Base-by-base conservation (phyloP, 2,113 vertebrate species). In the Typhlomys cinereus region DNA sequence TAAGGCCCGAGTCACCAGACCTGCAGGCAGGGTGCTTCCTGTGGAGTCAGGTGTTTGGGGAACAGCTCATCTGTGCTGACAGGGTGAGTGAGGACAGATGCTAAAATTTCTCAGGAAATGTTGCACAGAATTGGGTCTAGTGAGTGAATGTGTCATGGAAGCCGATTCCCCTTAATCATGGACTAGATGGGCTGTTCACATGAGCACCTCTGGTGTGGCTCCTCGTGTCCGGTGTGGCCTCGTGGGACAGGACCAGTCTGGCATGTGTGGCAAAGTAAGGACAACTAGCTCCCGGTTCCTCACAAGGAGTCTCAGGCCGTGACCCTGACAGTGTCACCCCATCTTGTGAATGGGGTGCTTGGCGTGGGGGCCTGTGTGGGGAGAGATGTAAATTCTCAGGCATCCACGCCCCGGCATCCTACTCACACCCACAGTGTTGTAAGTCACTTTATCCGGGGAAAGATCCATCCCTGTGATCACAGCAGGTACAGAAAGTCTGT, bases 261-360 rank as follows among this genome's bases (percentile, higher is more conserved):
- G 66, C 57, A 14, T 64, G 57, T 34, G 14, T 44, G 52, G 23
- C 41, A 4, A 12, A 34, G 10, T 59, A 67, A 57, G 27, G 66
- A 41, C 59, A n/a, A 57, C 44, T 36, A 3, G 1, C 31, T 18
- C 54, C 23, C 52, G 39, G 41, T 23, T 48, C 44, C 23, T 52
- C 29, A 15, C 5, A 23, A 39, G 29, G 23, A 61, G 78, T 20
- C 83, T 61, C 4, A 23, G 36, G 48, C 85, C 82, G 57, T 0
- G 5, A 15, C 46, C 15, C n/a, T 5, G 62, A 46, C 27, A 23
- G 13, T 1, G 4, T 23, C 18, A 4, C 31, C 39, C 61, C 1
- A 0, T 48, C 21, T 4, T 3, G 8, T 12, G 54, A n/a, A 5
- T 34, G 0, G 1, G 36, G 39, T 36, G 18, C 18, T 54, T 29